Evolutionary conservation across 2,888 invertebrate species (phyloP), one percentile per base, ranked within the genome.

Genomic region (Tachina grossa): DNA sequence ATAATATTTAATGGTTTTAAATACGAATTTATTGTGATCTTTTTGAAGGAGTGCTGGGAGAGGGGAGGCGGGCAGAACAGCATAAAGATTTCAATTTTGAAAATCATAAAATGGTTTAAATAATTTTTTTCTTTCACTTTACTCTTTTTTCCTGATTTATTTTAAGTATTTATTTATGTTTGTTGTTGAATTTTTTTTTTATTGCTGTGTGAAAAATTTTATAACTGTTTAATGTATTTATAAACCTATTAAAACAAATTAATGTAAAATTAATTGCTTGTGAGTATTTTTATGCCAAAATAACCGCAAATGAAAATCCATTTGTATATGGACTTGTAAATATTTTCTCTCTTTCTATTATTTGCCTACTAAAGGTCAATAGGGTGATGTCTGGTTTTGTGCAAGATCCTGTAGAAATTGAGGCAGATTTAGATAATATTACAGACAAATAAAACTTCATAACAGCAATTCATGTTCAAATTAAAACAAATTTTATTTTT

Each of bases 261-360:
- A 87, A 86, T 87, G 87, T 85, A 68, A 84, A 86, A 83, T 87
- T 87, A 87, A 87, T 87, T 86, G 87, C 83, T 83, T 80, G 83
- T 77, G 84, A 86, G 83, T 86, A 86, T 87, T 87, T 85, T 83
- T 80, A 85, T 79, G 83, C 83, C 82, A 77, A 83, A 78, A 80
- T 84, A 82, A 85, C 87, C 87, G 53, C 83, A 85, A 87, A 84
- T 87, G 83, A 82, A 85, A 84, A 85, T 84, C 81, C 83, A 87
- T 84, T 82, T 84, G 78, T 84, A 59, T 71, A 41, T 31, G 31
- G 2, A 31, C 31, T 3, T 31, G 4, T 31, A 31, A 51, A 59
- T 49, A 31, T 68, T n/a, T 45, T 22, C n/a, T 65, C 51, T 43
- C 68, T 16, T 63, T 43, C 74, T 47, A 61, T 39, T 53, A 63